These are phyloP conservation scores for Spheniscus mendiculus DNA, from an alignment of 2,113 vertebrate genomes.

Conservation along the genomic window DNA sequence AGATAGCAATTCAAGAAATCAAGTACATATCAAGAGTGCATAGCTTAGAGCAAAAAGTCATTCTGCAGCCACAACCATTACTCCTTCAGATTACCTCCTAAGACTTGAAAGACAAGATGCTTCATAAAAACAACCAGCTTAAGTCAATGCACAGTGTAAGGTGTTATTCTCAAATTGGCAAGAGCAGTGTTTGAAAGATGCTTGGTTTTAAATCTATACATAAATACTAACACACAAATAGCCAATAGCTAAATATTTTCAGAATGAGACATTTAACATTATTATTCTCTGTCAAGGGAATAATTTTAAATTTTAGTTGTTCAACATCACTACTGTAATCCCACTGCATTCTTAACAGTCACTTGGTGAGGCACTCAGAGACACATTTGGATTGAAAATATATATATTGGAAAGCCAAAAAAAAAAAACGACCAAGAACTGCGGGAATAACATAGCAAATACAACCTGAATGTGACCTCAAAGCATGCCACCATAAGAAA, in stretches of 20 bases:
- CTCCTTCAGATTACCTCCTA: background rate
- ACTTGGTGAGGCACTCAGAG: background rate
- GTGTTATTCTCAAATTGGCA: background rate
- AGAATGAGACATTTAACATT: background rate
- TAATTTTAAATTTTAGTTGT: background rate
- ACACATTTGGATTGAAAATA: background rate
- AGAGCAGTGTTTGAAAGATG: background rate
- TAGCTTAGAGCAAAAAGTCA: background rate
- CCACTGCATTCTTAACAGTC: background rate
- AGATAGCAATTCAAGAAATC: background rate
- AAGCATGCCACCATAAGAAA: background rate
- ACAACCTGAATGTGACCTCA: background rate
- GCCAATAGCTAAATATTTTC: background rate
- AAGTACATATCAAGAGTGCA: background rate
- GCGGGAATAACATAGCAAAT: background rate
- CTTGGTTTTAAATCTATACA: background rate
- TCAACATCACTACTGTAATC: background rate
- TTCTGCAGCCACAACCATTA: background rate
- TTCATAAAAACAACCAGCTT: background rate
- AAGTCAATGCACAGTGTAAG: background rate
- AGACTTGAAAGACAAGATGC: background rate
- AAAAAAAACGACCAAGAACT: background rate
- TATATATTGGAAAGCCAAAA: background rate
- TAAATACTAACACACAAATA: background rate
- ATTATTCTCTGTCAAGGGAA: background rate